phyloP scores from a whole-genome alignment of 2,113 vertebrate species.

The Neotoma lepida region DNA sequence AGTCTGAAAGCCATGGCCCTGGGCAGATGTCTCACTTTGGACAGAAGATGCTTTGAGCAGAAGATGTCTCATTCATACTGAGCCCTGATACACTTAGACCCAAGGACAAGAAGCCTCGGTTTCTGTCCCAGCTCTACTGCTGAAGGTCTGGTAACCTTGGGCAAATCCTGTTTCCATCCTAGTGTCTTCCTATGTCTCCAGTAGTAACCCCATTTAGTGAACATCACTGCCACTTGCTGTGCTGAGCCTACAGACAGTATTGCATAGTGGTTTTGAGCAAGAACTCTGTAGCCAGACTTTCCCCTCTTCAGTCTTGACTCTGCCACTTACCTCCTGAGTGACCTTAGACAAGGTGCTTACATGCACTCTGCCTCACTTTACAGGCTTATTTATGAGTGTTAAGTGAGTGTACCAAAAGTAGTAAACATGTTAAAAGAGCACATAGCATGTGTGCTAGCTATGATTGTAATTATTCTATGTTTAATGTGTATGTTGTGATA shows the following conservation, averaged over 20 bases:
- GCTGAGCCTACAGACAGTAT: background rate
- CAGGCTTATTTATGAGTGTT: background rate
- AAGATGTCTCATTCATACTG: background rate
- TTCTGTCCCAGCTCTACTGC: background rate
- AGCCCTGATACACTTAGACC: background rate
- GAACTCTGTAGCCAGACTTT: background rate
- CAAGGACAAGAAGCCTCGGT: background rate
- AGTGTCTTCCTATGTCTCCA: background rate
- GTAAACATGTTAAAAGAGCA: slow-evolving; percentile 20
- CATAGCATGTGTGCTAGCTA: background rate
- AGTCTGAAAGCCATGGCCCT: background rate
- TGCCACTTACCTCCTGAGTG: background rate
- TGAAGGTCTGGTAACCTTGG: background rate
- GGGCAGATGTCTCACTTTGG: background rate
- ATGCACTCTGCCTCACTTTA: background rate
- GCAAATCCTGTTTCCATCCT: background rate
- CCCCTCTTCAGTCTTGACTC: background rate
- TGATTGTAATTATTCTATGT: background rate
- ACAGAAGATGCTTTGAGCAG: background rate
- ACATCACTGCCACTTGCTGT: background rate
- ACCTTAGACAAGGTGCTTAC: background rate
- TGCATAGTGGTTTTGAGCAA: background rate
- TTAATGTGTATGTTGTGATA: background rate
- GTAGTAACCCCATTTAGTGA: background rate
- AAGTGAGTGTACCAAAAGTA: background rate